These are phyloP conservation scores for Saccostrea echinata DNA, from an alignment of 1,140 invertebrate genomes.

Conservation along the genomic window DNA sequence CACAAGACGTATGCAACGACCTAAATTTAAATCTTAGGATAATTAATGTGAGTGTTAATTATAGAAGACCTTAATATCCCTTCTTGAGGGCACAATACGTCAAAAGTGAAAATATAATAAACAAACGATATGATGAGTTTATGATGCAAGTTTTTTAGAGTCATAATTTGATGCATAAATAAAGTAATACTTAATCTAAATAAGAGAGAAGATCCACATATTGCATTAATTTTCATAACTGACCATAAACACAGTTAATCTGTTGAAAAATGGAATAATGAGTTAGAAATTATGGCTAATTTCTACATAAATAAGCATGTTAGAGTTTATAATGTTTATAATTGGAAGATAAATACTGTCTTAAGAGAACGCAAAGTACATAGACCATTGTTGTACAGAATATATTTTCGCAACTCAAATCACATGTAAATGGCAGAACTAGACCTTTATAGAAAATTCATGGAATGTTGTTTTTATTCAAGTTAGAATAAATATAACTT, in stretches of 20 bases:
- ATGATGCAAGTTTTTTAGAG: neutral
- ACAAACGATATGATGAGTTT: neutral
- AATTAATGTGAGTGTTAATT: slow-evolving; percentile 8
- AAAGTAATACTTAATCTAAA: neutral
- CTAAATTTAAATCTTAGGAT: slow-evolving; percentile 9
- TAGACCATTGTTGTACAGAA: too few relatives aligned
- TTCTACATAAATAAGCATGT: neutral
- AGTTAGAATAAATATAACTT: too few relatives aligned
- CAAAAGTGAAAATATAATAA: neutral
- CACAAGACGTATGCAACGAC: neutral
- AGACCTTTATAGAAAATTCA: too few relatives aligned
- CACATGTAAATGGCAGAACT: too few relatives aligned
- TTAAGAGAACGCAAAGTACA: neutral
- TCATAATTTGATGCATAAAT: neutral
- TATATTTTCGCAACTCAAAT: too few relatives aligned
- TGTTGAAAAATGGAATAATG: neutral
- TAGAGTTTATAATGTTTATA: neutral
- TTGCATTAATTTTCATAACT: neutral
- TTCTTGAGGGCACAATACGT: neutral
- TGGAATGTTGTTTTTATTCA: too few relatives aligned
- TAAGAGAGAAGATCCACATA: neutral
- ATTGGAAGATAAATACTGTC: too few relatives aligned
- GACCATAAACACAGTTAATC: neutral
- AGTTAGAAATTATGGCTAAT: neutral
- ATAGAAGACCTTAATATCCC: neutral